These are phyloP conservation scores for Achlya flavicornis DNA, from an alignment of 2,888 invertebrate species.

Conservation along the genomic window DNA sequence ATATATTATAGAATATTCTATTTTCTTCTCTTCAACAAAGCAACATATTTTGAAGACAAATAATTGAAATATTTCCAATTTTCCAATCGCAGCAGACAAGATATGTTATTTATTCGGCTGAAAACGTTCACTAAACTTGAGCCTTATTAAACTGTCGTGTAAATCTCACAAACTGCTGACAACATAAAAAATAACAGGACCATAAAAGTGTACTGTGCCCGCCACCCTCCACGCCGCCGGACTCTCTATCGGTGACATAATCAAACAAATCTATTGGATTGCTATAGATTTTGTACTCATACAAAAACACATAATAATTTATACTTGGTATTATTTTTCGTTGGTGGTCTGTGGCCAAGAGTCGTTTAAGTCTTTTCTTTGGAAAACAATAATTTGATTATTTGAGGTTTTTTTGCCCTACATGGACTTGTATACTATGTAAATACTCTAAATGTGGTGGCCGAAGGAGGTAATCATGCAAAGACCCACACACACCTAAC, in stretches of 20 bases:
- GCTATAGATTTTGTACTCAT: slow-evolving; percentile 33
- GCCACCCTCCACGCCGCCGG: slow-evolving; percentile 31
- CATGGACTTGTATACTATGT: background rate
- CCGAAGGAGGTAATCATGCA: too few relatives aligned
- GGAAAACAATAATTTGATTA: background rate
- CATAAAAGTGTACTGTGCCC: slow-evolving; percentile 52
- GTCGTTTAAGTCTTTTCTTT: background rate
- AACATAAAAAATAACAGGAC: slow-evolving; percentile 74
- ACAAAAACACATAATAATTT: background rate
- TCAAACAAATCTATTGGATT: slow-evolving; percentile 42
- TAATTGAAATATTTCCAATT: background rate
- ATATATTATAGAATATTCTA: too few relatives aligned
- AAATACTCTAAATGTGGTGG: background rate
- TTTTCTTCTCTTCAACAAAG: too few relatives aligned
- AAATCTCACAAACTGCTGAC: slow-evolving; percentile 59
- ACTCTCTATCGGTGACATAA: slow-evolving; percentile 37
- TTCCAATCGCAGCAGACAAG: background rate
- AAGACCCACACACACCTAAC: too few relatives aligned
- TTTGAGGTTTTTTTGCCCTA: background rate
- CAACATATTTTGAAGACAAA: too few relatives aligned
- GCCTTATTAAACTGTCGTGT: slow-evolving; percentile 53
- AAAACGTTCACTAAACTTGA: slow-evolving; percentile 44
- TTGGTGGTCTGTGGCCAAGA: background rate
- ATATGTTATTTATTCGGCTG: slow-evolving; percentile 17
- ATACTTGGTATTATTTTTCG: background rate